Percentiles rank a stretch among this genome's conserved stretches.
Evolutionary conservation across 2,797 vertebrate genomes (phyloP).

Genomic region (Clamator glandarius): DNA sequence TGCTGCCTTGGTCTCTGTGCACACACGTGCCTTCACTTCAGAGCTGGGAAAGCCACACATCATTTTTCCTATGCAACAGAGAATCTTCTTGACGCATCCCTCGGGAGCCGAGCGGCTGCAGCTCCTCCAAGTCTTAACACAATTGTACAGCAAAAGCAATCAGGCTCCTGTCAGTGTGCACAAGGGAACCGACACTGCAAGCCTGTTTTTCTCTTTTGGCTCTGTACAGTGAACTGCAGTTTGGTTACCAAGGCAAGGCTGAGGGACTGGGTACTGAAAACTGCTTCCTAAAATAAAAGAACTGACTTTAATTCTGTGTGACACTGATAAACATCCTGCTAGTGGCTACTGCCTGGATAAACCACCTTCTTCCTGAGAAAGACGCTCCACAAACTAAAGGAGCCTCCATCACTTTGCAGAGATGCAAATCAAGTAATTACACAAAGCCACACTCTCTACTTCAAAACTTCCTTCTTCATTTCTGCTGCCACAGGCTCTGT

Average conservation of each 20-base stretch:
- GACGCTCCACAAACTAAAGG: not conserved
- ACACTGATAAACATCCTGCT: constrained; percentile 2
- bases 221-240: constrained; percentile 12
- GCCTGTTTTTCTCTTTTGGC: constrained; percentile 15
- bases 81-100: constrained; percentile 26
- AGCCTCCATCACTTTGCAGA: not conserved
- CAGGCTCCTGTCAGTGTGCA: constrained; percentile 43
- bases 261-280: not conserved
- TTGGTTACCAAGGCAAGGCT: not conserved
- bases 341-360: not conserved
- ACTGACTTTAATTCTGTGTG: constrained; percentile 3
- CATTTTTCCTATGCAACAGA: constrained; percentile 19
- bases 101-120: not conserved
- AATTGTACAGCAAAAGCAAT: constrained; percentile 56
- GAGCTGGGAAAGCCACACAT: not conserved
- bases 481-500: not conserved
- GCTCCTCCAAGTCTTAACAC: constrained; percentile 51
- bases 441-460: not conserved
- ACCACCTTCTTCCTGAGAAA: not conserved
- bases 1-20: not conserved
- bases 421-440: not conserved
- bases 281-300: not conserved
- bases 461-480: not conserved
- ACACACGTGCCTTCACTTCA: not conserved
- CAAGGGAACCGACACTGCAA: constrained; percentile 54